Base-by-base conservation (phyloP, 2,888 invertebrate genomes). In the Himalopsyche japonica region DNA sequence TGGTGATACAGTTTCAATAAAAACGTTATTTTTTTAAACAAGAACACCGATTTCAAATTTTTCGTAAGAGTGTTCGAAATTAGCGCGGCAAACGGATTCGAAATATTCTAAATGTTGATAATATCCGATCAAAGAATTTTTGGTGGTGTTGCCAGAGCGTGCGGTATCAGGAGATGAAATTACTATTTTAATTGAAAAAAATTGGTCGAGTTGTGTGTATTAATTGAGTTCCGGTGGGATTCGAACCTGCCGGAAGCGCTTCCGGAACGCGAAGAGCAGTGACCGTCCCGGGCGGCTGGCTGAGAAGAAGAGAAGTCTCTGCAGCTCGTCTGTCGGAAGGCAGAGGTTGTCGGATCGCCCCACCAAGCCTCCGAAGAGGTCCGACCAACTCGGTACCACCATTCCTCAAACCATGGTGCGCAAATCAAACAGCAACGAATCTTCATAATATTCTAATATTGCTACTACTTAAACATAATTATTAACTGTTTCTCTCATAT, bases 331-430 rank as follows among this genome's bases (percentile, higher is more conserved):
- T 79, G 79, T 82, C 70, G 70, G 70, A 70, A 64, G 82, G 77
- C 77, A 83, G 83, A 83, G 83, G 83, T 83, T 83, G 83, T 30
- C 83, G 83, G 80, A 83, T 80, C 80, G 83, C 83, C 83, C 83
- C 83, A 82, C 82, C 82, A 83, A 83, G 80, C 83, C 80, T 76
- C 76, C 80, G 79, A 83, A 80, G 80, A 82, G 20, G 27, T 70
- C 27, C 70, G 27, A 70, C 30, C 70, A 70, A 70, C 70, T 30
- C 30, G 70, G 27, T 30, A 70, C 70, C 70, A 27, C 30, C 70
- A 70, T 70, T 70, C 70, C 70, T 70, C 70, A 80, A 83, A 76
- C 80, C 34, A 80, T 83, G 83, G 57, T 47, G 34, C 80, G 80
- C 80, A 32, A 27, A 7, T 76, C 43, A 20, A 79, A 47, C 20